Evolutionary conservation across 2,113 vertebrate genomes (phyloP).

Genomic region (Syrrhaptes paradoxus): DNA sequence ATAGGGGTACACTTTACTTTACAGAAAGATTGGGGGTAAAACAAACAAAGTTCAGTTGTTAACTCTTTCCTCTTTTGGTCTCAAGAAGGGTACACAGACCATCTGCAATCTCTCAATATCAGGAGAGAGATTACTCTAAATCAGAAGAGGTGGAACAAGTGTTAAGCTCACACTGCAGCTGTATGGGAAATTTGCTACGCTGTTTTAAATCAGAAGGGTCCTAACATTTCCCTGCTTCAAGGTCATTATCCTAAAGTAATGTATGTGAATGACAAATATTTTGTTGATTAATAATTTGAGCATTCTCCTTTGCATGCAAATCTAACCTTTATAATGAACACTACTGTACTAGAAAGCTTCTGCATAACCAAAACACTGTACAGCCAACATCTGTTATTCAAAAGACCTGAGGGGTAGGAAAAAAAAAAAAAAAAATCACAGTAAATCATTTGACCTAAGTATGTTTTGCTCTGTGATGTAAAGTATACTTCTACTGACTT

Average conservation of each 20-base stretch:
- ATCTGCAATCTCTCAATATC: background rate
- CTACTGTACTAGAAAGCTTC: slow-evolving; percentile 58
- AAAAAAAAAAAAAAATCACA: slow-evolving; percentile 25
- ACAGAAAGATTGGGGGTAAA: background rate
- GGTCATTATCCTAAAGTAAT: slow-evolving; percentile 40
- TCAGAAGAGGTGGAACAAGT: background rate
- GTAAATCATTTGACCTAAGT: slow-evolving; percentile 66
- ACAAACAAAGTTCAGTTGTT: background rate
- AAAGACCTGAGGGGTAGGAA: slow-evolving; percentile 52
- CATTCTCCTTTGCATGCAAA: slow-evolving; percentile 55
- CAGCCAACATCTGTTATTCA: slow-evolving; percentile 69
- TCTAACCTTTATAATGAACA: slow-evolving; percentile 70
- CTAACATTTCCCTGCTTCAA: background rate
- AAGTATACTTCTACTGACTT: slow-evolving; percentile 22
- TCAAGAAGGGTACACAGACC: background rate
- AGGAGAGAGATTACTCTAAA: background rate
- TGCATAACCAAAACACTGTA: slow-evolving; percentile 53
- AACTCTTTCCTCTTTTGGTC: background rate
- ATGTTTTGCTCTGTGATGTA: slow-evolving; percentile 5
- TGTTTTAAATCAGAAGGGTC: background rate
- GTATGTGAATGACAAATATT: slow-evolving; percentile 60
- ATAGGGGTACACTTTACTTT: background rate
- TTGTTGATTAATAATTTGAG: slow-evolving; percentile 54
- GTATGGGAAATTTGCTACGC: background rate
- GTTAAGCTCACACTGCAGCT: background rate